Evolutionary conservation across 2,113 vertebrate genomes (phyloP).

Genomic region (Athene noctua): DNA sequence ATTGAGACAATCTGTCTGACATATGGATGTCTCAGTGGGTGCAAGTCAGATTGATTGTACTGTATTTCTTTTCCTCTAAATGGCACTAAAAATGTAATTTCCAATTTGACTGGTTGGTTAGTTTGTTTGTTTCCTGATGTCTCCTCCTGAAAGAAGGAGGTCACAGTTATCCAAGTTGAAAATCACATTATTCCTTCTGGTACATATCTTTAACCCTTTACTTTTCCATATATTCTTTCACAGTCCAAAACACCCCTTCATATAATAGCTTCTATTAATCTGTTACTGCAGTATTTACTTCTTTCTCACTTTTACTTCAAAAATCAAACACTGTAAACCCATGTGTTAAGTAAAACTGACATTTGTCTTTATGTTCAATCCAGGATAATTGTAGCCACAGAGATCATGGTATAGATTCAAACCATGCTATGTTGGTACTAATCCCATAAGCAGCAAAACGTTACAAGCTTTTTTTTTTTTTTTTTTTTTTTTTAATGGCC

Average conservation of each 20-base stretch:
- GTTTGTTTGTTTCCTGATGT: conserved; percentile 13
- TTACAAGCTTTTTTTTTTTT: neutral
- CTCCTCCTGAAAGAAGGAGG: neutral
- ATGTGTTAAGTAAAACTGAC: neutral
- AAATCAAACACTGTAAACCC: neutral
- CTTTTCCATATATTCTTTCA: neutral
- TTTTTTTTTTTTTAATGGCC: neutral
- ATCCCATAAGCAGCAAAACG: neutral
- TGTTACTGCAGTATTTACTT: neutral
- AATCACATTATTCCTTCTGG: conserved; percentile 15
- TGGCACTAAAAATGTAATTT: neutral
- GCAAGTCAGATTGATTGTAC: neutral
- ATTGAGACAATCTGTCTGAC: neutral
- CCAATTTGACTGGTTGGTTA: conserved; percentile 11
- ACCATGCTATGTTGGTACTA: neutral
- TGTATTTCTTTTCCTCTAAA: conserved; percentile 15
- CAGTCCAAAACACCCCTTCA: neutral
- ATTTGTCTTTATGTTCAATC: neutral
- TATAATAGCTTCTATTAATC: neutral
- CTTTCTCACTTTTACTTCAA: neutral
- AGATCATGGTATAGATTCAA: neutral
- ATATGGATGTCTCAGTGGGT: neutral
- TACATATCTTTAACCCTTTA: neutral
- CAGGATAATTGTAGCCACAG: neutral
- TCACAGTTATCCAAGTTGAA: conserved; percentile 6